A percentile compares a stretch with the other conserved stretches of the same genome.
These are phyloP conservation scores for Phragmatobia fuliginosa DNA, from an alignment of 2,888 invertebrate genomes.

Conservation along the genomic window DNA sequence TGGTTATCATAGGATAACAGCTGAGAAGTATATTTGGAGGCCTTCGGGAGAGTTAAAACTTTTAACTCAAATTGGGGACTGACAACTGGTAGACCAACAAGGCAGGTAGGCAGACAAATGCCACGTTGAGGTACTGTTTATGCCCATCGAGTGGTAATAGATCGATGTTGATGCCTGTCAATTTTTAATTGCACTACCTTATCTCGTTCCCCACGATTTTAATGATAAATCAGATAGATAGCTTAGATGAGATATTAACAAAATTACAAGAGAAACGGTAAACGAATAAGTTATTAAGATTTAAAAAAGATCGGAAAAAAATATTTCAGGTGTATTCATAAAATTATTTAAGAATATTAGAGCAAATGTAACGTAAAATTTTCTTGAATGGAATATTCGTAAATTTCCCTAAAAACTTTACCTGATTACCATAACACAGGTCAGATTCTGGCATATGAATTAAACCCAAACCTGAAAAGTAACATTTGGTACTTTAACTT, in stretches of 20 bases:
- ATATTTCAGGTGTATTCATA: background rate
- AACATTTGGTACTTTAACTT: slow-evolving; percentile 33
- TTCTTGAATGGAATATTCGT: slow-evolving; percentile 20
- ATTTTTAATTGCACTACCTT: too few species aligned
- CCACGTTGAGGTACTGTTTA: too few species aligned
- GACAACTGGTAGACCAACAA: too few species aligned
- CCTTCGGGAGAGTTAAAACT: too few species aligned
- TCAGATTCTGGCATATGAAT: slow-evolving; percentile 39
- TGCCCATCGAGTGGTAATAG: too few species aligned
- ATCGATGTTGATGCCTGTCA: too few species aligned
- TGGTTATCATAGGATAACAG: too few species aligned
- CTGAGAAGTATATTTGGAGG: too few species aligned
- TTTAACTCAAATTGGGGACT: too few species aligned
- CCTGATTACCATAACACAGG: slow-evolving; percentile 27
- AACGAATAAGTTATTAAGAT: background rate
- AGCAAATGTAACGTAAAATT: slow-evolving; percentile 13
- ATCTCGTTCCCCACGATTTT: too few species aligned
- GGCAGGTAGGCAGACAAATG: too few species aligned
- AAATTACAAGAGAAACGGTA: background rate
- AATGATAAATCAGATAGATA: too few species aligned
- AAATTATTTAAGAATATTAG: slow-evolving; percentile 3
- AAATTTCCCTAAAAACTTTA: slow-evolving; percentile 26
- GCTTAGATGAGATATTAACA: background rate
- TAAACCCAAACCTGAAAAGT: slow-evolving; percentile 20
- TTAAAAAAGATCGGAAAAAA: background rate